Evolutionary conservation across 2,113 vertebrate genomes (phyloP).

Genomic region (Phasianus colchicus): DNA sequence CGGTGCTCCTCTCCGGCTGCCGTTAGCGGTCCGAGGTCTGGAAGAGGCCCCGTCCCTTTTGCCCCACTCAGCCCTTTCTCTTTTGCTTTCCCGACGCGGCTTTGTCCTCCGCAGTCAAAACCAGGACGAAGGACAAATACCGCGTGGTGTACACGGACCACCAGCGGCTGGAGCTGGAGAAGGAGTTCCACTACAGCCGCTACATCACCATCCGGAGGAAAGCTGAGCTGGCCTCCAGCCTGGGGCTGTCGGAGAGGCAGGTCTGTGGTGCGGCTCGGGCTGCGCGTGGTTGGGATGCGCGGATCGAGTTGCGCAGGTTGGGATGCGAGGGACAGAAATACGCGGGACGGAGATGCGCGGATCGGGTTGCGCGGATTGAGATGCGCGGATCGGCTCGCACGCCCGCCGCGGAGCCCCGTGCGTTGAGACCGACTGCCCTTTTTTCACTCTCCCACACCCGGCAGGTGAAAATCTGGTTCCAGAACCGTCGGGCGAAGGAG

Average conservation of each 20-base stretch:
- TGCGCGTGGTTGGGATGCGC: neutral
- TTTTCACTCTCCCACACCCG: neutral
- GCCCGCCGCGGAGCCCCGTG: neutral
- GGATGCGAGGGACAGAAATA: accelerated
- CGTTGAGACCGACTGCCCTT: neutral
- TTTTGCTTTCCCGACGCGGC: neutral
- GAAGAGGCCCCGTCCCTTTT: neutral
- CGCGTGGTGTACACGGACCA: conserved; percentile 86
- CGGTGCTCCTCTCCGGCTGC: neutral
- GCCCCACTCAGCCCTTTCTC: neutral
- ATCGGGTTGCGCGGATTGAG: neutral
- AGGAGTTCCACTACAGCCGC: conserved; percentile 85
- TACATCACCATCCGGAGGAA: conserved; percentile 87
- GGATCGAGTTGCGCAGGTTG: neutral
- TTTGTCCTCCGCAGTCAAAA: conserved; percentile 79
- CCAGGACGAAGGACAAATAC: conserved; percentile 87
- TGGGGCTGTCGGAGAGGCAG: conserved; percentile 87
- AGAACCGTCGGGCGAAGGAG: conserved; percentile 84
- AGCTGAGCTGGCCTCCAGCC: conserved; percentile 81
- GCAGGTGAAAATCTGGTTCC: conserved; percentile 88
- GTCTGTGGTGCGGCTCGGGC: conserved; percentile 42
- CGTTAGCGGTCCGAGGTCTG: too few relatives aligned
- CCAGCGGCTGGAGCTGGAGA: conserved; percentile 85
- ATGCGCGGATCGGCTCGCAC: neutral
- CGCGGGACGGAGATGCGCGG: neutral